Percentiles rank a stretch among this genome's conserved stretches.
phyloP scores from a whole-genome alignment of 1,140 invertebrate species.

The Gerris buenoi region DNA sequence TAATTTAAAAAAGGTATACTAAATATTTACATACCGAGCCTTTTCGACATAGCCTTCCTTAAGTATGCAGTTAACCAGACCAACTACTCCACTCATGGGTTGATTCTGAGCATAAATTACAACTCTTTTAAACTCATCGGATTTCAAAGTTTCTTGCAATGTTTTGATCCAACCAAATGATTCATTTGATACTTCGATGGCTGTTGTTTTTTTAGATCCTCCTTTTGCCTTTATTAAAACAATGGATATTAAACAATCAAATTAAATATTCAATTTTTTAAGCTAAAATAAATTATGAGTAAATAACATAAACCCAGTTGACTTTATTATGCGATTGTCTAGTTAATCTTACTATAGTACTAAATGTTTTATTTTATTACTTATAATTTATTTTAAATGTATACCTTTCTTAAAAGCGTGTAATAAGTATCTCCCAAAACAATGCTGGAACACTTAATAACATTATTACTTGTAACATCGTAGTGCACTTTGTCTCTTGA shows the following conservation, averaged over 20 bases:
- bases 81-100: constrained; percentile 59
- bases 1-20: too few relatives aligned
- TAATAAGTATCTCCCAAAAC: constrained; percentile 14
- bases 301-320: too few relatives aligned
- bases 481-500: constrained; percentile 28
- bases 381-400: not conserved
- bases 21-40: constrained; percentile 20
- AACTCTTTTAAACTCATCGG: constrained; percentile 32
- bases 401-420: constrained; percentile 19
- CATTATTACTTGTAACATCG: constrained; percentile 14
- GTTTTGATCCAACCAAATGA: constrained; percentile 36
- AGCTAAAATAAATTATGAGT: too few relatives aligned
- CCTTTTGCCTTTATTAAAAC: too few relatives aligned
- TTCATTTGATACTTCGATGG: constrained; percentile 23
- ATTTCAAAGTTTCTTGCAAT: constrained; percentile 39
- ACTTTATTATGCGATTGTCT: too few relatives aligned
- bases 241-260: too few relatives aligned
- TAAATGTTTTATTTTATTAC: not conserved
- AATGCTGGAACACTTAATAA: constrained; percentile 5
- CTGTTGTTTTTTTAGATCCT: not conserved
- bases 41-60: constrained; percentile 50
- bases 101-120: constrained; percentile 44
- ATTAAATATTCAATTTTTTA: too few relatives aligned
- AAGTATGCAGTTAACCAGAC: constrained; percentile 60
- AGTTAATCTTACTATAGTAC: not conserved